Conservation (phyloP, 2,113 vertebrate species). For the Herpetotheres cachinnans region DNA sequence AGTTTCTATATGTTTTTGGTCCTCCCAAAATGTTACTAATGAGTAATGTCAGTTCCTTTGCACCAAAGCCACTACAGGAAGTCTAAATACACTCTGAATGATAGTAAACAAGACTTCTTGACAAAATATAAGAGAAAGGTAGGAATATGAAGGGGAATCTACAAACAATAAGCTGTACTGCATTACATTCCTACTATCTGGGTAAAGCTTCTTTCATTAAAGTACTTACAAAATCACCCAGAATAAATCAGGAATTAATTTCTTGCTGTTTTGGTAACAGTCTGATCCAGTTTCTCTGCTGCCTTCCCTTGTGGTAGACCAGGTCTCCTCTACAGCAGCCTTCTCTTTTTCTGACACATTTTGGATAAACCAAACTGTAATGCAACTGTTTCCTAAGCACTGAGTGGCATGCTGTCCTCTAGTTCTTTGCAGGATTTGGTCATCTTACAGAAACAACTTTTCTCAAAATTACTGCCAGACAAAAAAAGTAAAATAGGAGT, state of each 20-base stretch:
- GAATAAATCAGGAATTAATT: neutral
- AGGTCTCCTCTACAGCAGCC: neutral
- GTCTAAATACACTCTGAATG: neutral
- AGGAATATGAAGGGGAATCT: neutral
- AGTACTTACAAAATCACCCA: neutral
- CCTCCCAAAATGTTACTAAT: neutral
- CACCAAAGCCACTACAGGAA: neutral
- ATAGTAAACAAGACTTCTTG: neutral
- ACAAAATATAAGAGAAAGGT: neutral
- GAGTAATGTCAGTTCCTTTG: neutral
- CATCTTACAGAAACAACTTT: neutral
- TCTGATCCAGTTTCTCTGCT: neutral
- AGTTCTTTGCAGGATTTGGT: neutral
- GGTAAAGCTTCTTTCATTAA: neutral
- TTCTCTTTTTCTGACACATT: neutral
- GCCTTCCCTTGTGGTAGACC: neutral
- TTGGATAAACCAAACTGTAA: neutral
- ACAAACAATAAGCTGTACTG: neutral
- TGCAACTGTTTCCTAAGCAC: neutral
- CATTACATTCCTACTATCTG: neutral
- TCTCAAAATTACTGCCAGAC: neutral
- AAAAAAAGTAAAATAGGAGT: neutral
- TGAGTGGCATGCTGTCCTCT: neutral
- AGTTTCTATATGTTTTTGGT: neutral
- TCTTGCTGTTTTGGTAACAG: neutral